Conservation (phyloP, 2,797 vertebrate species). For the Oreochromis grahami region DNA sequence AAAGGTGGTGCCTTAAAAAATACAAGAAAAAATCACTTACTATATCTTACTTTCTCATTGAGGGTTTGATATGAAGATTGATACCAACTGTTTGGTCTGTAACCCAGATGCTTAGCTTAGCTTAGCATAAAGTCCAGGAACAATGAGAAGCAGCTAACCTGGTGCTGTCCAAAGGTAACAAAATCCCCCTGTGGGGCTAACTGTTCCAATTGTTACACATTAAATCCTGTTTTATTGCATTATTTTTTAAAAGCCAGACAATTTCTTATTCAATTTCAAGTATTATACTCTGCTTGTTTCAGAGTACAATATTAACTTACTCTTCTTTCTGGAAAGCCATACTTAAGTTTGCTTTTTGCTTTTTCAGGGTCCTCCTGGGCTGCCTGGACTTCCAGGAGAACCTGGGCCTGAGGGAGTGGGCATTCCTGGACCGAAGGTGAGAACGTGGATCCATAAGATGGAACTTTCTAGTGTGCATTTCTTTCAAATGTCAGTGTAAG, state of each 20-base stretch:
- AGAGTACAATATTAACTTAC: background rate
- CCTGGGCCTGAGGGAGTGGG: constrained; percentile 81
- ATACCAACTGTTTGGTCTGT: background rate
- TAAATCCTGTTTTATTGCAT: no score
- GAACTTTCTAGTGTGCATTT: background rate
- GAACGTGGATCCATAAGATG: background rate
- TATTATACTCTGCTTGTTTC: background rate
- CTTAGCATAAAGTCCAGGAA: background rate
- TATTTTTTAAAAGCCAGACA: no score
- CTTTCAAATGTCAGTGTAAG: background rate
- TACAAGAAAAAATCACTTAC: background rate
- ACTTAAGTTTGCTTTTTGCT: background rate
- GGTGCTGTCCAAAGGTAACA: background rate
- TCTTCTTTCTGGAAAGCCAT: background rate
- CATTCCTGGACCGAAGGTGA: constrained; percentile 86
- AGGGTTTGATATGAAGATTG: background rate
- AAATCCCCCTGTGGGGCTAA: background rate
- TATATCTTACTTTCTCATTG: background rate
- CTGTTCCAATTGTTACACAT: background rate
- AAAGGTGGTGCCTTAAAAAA: background rate
- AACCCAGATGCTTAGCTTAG: background rate
- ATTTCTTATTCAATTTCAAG: background rate
- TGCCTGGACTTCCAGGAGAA: constrained; percentile 82
- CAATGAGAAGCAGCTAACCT: background rate
- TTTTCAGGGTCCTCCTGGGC: constrained; percentile 81